Conservation (phyloP, 2,113 vertebrate genomes). For the Perca flavescens region DNA sequence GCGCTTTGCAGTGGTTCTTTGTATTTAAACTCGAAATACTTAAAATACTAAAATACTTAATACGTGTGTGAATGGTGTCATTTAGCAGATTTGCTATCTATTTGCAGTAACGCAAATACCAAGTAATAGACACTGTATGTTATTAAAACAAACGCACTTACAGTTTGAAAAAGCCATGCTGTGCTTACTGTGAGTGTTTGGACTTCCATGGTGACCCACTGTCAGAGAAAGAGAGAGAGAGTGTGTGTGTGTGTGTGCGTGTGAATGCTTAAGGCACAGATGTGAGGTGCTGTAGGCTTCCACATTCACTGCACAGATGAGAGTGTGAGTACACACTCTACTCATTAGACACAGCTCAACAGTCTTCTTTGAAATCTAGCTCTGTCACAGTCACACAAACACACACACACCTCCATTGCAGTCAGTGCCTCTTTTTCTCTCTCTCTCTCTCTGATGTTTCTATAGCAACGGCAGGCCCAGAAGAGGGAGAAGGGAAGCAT, state of each 20-base stretch:
- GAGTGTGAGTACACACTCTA: constrained; percentile 52
- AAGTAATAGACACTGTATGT: neutral
- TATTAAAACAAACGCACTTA: neutral
- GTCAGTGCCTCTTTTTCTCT: constrained; percentile 35
- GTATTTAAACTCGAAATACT: neutral
- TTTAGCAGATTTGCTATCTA: too few relatives aligned
- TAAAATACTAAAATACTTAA: too few relatives aligned
- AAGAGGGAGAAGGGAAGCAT: constrained; percentile 41
- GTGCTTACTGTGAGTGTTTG: constrained; percentile 2
- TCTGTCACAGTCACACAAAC: constrained; percentile 53
- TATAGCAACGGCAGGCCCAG: constrained; percentile 75
- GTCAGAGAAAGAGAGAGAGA: neutral
- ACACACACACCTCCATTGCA: constrained; percentile 24
- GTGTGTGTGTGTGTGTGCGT: constrained; percentile 14
- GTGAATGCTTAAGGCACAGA: constrained; percentile 12
- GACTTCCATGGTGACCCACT: constrained; percentile 11
- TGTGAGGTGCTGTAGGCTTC: constrained; percentile 34
- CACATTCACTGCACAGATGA: constrained; percentile 36
- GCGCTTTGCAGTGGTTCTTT: neutral
- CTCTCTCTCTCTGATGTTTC: constrained; percentile 72
- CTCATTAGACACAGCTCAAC: constrained; percentile 73
- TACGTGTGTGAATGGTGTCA: too few relatives aligned
- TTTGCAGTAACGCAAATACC: neutral
- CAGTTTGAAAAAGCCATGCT: neutral
- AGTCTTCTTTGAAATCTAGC: constrained; percentile 63